Evolutionary conservation across 2,113 vertebrate genomes (phyloP).

Genomic region (Rhinogobius similis): DNA sequence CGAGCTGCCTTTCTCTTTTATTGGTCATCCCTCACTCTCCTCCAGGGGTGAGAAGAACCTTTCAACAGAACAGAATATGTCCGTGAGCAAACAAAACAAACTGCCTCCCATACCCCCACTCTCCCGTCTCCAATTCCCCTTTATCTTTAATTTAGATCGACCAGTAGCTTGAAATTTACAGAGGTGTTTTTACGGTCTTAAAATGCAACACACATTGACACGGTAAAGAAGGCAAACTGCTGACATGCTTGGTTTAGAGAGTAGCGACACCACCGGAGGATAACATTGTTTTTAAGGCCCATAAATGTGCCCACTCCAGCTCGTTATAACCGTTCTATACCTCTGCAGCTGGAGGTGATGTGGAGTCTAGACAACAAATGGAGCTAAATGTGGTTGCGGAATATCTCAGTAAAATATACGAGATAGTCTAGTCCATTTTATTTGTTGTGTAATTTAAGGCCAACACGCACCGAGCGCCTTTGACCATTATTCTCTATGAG

Average conservation of each 20-base stretch:
- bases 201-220: neutral
- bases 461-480: too few relatives aligned
- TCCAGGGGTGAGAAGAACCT: constrained; percentile 3
- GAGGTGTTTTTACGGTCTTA: constrained; percentile 12
- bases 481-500: too few relatives aligned
- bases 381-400: neutral
- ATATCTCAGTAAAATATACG: neutral
- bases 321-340: neutral
- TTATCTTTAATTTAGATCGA: constrained; percentile 28
- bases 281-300: constrained; percentile 4
- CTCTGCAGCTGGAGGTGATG: neutral
- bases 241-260: constrained; percentile 5
- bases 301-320: constrained; percentile 4
- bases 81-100: constrained; percentile 27
- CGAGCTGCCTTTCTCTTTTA: constrained; percentile 15
- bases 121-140: constrained; percentile 9
- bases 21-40: constrained; percentile 27
- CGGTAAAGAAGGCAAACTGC: constrained; percentile 10
- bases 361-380: constrained; percentile 6
- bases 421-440: neutral
- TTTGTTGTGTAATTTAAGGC: neutral
- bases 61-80: constrained; percentile 15
- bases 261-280: constrained; percentile 2
- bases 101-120: neutral
- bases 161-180: constrained; percentile 2